These are phyloP conservation scores for Chrysomela aeneicollis DNA, from an alignment of 2,888 invertebrate genomes.

Conservation along the genomic window DNA sequence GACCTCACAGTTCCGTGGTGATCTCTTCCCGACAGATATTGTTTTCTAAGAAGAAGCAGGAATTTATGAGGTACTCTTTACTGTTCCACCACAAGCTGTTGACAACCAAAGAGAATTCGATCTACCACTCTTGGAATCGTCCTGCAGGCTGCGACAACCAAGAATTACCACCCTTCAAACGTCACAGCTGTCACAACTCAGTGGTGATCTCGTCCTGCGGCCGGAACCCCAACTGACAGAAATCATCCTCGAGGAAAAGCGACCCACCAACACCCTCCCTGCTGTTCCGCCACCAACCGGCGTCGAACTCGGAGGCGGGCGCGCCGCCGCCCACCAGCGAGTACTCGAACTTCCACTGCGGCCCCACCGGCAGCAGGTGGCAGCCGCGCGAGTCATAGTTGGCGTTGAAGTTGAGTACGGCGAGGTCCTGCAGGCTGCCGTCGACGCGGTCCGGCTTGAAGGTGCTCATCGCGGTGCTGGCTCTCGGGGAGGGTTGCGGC, in stretches of 20 bases:
- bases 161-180: conserved; percentile 7
- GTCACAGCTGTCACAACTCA: conserved; percentile 79
- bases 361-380: conserved; percentile 58
- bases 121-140: too few species aligned
- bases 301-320: conserved; percentile 63
- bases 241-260: conserved; percentile 80
- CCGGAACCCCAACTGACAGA: conserved; percentile 82
- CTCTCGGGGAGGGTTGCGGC: conserved; percentile 67
- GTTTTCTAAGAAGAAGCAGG: too few species aligned
- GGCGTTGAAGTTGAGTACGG: conserved; percentile 55
- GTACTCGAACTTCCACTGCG: conserved; percentile 65
- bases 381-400: conserved; percentile 56
- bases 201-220: conserved; percentile 91
- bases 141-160: too few species aligned
- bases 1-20: conserved; percentile 70
- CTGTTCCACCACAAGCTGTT: too few species aligned
- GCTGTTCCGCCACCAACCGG: conserved; percentile 59
- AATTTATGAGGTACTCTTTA: too few species aligned
- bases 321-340: conserved; percentile 50
- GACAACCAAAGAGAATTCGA: too few species aligned
- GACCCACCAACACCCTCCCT: conserved; percentile 61
- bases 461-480: conserved; percentile 59
- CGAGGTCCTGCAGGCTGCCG: conserved; percentile 57
- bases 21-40: conserved; percentile 76
- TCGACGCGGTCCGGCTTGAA: conserved; percentile 61